Conservation (phyloP, 2,113 vertebrate species). For the Gobiocypris rarus region DNA sequence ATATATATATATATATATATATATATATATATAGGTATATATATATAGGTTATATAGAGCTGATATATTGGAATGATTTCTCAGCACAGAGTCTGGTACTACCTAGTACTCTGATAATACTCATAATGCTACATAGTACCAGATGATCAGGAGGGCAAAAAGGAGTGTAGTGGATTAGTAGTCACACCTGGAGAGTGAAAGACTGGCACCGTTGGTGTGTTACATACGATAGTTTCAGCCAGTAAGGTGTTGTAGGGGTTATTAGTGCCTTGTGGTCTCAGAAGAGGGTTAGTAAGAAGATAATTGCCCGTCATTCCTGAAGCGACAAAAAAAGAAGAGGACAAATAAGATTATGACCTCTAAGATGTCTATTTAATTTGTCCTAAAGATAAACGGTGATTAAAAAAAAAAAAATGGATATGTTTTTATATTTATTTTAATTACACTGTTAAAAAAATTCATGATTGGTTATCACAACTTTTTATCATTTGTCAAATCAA, state of each 20-base stretch:
- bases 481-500: too few relatives aligned
- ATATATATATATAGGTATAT: too few relatives aligned
- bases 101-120: slow-evolving; percentile 60
- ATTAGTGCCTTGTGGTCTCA: slow-evolving; percentile 99
- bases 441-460: too few relatives aligned
- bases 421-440: background rate
- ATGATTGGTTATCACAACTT: too few relatives aligned
- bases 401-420: background rate
- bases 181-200: slow-evolving; percentile 99
- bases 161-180: slow-evolving; percentile 75
- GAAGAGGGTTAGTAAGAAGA: slow-evolving; percentile 99
- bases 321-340: slow-evolving; percentile 87
- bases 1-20: too few relatives aligned
- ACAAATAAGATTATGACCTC: slow-evolving; percentile 80
- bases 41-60: too few relatives aligned
- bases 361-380: slow-evolving; percentile 70
- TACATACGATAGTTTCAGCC: slow-evolving; percentile 99
- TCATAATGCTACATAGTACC: slow-evolving; percentile 36
- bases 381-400: background rate
- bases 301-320: slow-evolving; percentile 99
- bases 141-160: slow-evolving; percentile 40
- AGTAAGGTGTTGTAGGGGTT: slow-evolving; percentile 99
- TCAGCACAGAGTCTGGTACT: slow-evolving; percentile 61
- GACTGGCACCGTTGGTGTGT: slow-evolving; percentile 97
- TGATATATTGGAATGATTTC: slow-evolving; percentile 58